Evolutionary conservation across 2,797 vertebrate species (phyloP).

Genomic region (Alectoris magna): DNA sequence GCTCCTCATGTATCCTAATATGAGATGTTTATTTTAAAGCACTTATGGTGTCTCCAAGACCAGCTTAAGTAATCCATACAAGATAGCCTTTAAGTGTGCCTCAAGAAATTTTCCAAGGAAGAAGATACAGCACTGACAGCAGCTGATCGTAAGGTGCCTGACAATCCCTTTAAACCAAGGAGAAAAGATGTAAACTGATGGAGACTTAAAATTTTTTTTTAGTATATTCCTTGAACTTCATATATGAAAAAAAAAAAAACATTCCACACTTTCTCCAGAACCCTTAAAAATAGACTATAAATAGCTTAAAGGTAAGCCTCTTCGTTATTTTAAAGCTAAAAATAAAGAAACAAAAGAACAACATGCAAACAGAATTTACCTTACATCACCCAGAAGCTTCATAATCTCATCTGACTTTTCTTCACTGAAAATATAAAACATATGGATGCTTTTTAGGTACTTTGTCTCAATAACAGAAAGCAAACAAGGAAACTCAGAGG

Average conservation of each 20-base stretch:
- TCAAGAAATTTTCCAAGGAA: neutral
- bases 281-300: neutral
- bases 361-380: slow-evolving; percentile 77
- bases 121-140: neutral
- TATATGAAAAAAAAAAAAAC: neutral
- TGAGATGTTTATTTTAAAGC: neutral
- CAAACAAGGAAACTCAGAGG: neutral
- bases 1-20: neutral
- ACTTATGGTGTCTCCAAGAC: neutral
- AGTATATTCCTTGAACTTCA: neutral
- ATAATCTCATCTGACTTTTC: slow-evolving; percentile 99
- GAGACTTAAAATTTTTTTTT: neutral
- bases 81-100: neutral
- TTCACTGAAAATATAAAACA: slow-evolving; percentile 86
- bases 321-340: neutral
- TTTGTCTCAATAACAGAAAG: neutral
- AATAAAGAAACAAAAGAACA: neutral
- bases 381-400: slow-evolving; percentile 96
- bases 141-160: neutral
- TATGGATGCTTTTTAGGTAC: neutral
- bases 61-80: neutral
- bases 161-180: neutral
- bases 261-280: neutral
- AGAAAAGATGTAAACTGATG: neutral
- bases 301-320: neutral